A percentile compares a stretch with the other conserved stretches of the same genome.
phyloP scores from a whole-genome alignment of 2,113 vertebrate genomes.

The Melanocharis versteri region DNA sequence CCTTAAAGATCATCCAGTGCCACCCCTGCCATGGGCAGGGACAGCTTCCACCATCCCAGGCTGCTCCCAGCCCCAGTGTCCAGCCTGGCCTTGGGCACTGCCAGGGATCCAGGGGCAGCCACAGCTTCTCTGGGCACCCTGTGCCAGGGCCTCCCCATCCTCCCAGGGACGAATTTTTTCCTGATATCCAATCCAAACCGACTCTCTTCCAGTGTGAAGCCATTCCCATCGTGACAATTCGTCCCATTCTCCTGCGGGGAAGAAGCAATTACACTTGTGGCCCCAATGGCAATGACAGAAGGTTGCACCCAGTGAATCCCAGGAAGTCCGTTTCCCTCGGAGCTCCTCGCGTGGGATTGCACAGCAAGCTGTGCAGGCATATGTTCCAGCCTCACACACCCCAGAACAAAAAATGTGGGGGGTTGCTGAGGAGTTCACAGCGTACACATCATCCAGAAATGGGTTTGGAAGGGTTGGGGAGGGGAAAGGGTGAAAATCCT shows the following conservation, averaged over 20 bases:
- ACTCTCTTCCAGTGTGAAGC: background rate
- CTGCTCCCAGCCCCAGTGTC: background rate
- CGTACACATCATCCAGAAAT: background rate
- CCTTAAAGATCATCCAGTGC: fast-evolving
- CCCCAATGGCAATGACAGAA: background rate
- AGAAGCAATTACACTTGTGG: background rate
- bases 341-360: background rate
- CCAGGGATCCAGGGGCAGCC: background rate
- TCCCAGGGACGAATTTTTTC: background rate
- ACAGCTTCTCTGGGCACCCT: background rate
- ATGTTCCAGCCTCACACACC: background rate
- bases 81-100: background rate
- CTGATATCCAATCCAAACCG: background rate
- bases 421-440: background rate
- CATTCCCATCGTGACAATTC: background rate
- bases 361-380: background rate
- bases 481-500: background rate
- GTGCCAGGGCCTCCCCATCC: background rate
- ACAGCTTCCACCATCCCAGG: background rate
- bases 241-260: background rate
- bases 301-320: background rate
- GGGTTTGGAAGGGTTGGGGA: background rate
- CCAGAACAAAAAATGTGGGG: background rate
- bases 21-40: background rate
- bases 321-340: background rate